Percentiles rank a stretch among this genome's conserved stretches.
These are phyloP conservation scores for Rhopalosiphum maidis DNA, from an alignment of 1,140 invertebrate genomes.

Conservation along the genomic window DNA sequence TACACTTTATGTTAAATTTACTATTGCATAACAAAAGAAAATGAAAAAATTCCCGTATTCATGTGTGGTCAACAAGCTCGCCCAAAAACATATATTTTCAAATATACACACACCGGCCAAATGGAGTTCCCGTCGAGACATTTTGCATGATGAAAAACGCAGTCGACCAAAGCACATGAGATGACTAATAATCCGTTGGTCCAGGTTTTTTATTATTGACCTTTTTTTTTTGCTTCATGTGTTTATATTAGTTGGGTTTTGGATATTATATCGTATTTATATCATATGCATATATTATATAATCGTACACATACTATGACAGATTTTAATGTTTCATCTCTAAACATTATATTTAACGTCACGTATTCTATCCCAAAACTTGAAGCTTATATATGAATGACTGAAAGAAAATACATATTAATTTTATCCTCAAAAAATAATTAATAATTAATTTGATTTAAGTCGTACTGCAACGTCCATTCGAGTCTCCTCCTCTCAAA, in stretches of 20 bases:
- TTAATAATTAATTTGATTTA: background rate
- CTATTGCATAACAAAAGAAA: background rate
- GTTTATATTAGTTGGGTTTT: background rate
- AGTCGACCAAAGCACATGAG: background rate
- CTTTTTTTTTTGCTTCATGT: background rate
- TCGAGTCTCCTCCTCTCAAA: no score
- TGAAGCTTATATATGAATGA: background rate
- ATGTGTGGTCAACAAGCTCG: background rate
- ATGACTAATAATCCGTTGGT: background rate
- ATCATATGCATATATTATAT: background rate
- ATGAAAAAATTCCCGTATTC: background rate
- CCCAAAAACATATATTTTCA: background rate
- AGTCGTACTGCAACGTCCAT: background rate
- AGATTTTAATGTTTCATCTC: background rate
- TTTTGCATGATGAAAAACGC: constrained; percentile 1
- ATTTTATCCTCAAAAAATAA: background rate
- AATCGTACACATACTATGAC: background rate
- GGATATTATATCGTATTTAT: background rate
- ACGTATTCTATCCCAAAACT: background rate
- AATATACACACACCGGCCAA: background rate
- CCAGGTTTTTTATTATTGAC: no score
- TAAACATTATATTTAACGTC: background rate
- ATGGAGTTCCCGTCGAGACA: background rate
- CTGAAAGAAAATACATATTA: background rate
- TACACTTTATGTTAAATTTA: background rate